Percentiles rank a stretch among this genome's conserved stretches.
phyloP scores from a whole-genome alignment of 2,888 invertebrate species.

The Brenthis hecate region DNA sequence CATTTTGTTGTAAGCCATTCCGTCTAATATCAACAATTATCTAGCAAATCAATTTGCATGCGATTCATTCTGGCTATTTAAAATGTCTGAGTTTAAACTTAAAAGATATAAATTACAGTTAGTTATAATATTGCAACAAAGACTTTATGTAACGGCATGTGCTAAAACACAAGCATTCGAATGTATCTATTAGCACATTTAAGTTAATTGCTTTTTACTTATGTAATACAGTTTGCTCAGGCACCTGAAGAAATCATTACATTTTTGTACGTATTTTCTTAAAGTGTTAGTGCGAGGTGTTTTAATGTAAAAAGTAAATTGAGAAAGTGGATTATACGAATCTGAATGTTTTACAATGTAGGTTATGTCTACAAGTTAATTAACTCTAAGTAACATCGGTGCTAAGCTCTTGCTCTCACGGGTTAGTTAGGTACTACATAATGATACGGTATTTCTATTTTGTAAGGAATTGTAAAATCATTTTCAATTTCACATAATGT shows the following conservation, averaged over 20 bases:
- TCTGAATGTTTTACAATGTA: constrained; percentile 42
- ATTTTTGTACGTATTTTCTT: constrained; percentile 34
- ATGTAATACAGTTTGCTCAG: constrained; percentile 37
- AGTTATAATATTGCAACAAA: constrained; percentile 15
- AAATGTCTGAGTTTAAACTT: background rate
- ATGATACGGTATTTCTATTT: too few relatives aligned
- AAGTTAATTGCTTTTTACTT: constrained; percentile 39
- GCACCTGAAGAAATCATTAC: constrained; percentile 31
- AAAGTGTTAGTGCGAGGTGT: constrained; percentile 39
- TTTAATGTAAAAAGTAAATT: constrained; percentile 41
- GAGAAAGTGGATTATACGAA: constrained; percentile 44
- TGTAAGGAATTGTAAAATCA: too few relatives aligned
- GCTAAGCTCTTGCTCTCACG: constrained; percentile 32
- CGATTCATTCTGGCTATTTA: constrained; percentile 11
- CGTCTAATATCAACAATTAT: constrained; percentile 6
- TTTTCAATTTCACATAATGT: too few relatives aligned
- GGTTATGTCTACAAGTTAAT: constrained; percentile 40
- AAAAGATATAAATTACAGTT: background rate
- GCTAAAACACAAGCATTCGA: constrained; percentile 35
- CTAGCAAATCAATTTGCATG: constrained; percentile 21
- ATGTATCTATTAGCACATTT: constrained; percentile 38
- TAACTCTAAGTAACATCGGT: constrained; percentile 35
- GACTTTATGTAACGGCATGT: constrained; percentile 26
- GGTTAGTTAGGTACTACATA: constrained; percentile 13
- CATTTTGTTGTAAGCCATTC: constrained; percentile 19